Conservation (phyloP, 1,140 invertebrate species). For the Phocides pigmalion region DNA sequence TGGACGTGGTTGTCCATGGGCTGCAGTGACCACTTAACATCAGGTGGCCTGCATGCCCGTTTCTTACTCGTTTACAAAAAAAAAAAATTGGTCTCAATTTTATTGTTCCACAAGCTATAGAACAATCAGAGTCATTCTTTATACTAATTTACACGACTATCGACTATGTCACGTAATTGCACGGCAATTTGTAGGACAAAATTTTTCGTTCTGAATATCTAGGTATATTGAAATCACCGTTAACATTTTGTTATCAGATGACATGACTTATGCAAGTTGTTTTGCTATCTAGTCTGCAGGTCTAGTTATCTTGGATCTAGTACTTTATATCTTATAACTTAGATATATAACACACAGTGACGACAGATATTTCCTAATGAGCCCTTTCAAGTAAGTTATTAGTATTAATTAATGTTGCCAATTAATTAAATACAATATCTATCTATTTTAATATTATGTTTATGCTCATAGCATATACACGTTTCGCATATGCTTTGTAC, state of each 20-base stretch:
- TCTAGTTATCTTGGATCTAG: conserved; percentile 24
- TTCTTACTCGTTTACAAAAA: too few species aligned
- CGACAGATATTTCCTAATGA: conserved; percentile 17
- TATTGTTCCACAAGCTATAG: too few species aligned
- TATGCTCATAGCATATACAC: too few species aligned
- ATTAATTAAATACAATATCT: not conserved
- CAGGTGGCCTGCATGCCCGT: too few species aligned
- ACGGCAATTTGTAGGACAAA: conserved; percentile 19
- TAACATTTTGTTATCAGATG: conserved; percentile 28
- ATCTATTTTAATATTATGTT: not conserved
- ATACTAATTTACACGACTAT: too few species aligned
- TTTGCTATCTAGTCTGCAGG: conserved; percentile 16
- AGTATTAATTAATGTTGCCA: not conserved
- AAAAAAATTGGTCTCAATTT: too few species aligned
- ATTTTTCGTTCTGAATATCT: conserved; percentile 20
- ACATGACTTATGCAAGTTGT: conserved; percentile 32
- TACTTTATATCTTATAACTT: conserved; percentile 16
- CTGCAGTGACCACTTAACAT: too few species aligned
- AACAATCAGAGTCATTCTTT: too few species aligned
- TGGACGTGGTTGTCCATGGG: too few species aligned
- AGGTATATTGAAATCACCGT: conserved; percentile 17
- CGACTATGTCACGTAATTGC: too few species aligned
- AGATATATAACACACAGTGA: conserved; percentile 4
- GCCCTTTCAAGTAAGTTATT: not conserved
- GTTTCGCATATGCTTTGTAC: too few species aligned